A percentile compares a stretch with the other conserved stretches of the same genome.
phyloP scores from a whole-genome alignment of 2,113 vertebrate species.

The Nothocercus julius region DNA sequence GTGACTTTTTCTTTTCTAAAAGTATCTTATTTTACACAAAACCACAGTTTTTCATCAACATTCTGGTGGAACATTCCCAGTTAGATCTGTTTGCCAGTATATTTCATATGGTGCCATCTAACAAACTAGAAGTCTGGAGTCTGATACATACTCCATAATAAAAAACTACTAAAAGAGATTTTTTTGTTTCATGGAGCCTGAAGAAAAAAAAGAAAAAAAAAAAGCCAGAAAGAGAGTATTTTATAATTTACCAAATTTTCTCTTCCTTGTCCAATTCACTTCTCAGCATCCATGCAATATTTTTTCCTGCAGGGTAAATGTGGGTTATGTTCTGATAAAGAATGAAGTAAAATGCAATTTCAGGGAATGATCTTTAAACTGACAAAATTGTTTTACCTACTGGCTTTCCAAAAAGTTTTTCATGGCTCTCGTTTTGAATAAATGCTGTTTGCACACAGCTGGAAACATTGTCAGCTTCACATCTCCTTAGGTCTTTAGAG shows the following conservation, averaged over 20 bases:
- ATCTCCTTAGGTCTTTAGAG: slow-evolving; percentile 32
- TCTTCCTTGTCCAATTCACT: not conserved
- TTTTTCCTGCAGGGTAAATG: not conserved
- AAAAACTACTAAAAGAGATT: not conserved
- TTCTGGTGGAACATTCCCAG: not conserved
- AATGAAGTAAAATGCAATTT: slow-evolving; percentile 17
- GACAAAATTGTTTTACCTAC: slow-evolving; percentile 11
- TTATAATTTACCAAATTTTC: not conserved
- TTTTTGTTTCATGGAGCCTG: not conserved
- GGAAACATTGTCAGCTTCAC: slow-evolving; percentile 39
- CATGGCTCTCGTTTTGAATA: not conserved
- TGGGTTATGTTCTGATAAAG: not conserved
- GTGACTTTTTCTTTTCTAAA: fast-evolving
- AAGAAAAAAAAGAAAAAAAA: no score
- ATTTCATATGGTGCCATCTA: not conserved
- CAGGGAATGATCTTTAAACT: not conserved
- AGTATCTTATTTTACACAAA: not conserved
- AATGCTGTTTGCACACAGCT: slow-evolving; percentile 17
- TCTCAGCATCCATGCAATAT: not conserved
- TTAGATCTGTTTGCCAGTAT: not conserved
- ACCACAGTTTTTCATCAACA: not conserved
- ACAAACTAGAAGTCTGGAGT: slow-evolving; percentile 10
- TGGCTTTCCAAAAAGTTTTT: slow-evolving; percentile 20
- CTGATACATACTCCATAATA: not conserved
- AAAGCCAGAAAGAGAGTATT: not conserved